Evolutionary conservation across 2,888 invertebrate genomes (phyloP), one percentile per base, ranked within the genome.

Genomic region (Germaria angustata): DNA sequence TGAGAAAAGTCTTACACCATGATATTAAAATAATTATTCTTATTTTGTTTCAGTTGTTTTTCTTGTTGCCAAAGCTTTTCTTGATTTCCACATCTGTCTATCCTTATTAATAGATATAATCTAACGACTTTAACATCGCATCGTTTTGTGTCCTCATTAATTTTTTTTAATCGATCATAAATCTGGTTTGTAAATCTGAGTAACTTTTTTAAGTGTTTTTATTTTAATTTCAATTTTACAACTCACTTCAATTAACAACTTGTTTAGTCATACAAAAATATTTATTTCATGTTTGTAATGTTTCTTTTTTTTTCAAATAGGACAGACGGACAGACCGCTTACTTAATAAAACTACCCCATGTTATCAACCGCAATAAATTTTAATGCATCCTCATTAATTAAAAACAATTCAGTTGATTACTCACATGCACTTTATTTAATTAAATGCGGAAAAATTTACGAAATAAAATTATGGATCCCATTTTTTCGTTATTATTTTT

Each of bases 351-450:
- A 71, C 49, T 61, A 65, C 20, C 68, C 63, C 49, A 51, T 63
- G 61, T 81, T 28, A 78, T 63, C 68, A 55, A 41, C 46, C 59
- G 69, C 22, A 59, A 75, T 75, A 75, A 36, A 75, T 69, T 59
- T 34, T 36, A 79, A 69, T 59, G 57, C 53, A 20, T 65, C 61
- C 28, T 44, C 11, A 59, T 69, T 63, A 59, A 75, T 65, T 75
- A 57, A 77, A 53, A 41, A 36, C 28, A 32, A 32, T 73, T 55
- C 24, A 68, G 28, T 73, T 51, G 49, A 66, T 79, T 82, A 69
- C 73, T 79, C 72, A 72, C 13, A n/a, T 32, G 13, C 36, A 66
- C 13, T 75, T 63, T 55, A 65, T 63, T 63, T 22, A 63, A 53
- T 53, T 57, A 22, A 55, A 44, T 15, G n/a, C 1, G 5, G 22